Base-by-base conservation (phyloP, 2,113 vertebrate species). In the Scomber colias region DNA sequence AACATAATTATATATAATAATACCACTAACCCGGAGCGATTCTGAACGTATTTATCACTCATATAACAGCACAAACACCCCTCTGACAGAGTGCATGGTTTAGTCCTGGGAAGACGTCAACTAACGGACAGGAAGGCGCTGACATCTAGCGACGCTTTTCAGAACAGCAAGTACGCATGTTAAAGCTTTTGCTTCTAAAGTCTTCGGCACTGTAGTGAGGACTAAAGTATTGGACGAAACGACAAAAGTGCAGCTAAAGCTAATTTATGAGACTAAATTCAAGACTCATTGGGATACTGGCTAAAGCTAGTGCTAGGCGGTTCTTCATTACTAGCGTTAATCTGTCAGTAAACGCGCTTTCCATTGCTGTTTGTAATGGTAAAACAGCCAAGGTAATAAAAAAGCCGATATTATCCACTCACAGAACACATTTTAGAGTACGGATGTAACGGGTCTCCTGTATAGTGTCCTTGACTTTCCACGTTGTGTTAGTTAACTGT, bases 71-170 rank as follows among this genome's bases (percentile, higher is more conserved):
- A 24, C 1, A 17, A 11, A 0, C 60, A 35, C 80, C 78, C 76
- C 88, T 67, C 61, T 35, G 16, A n/a, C 4, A 17, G 16, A 60
- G 3, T 4, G 16, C 11, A 80, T 92, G 88, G 92, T 92, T 82
- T 30, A 53, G 72, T 63, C 90, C 63, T 2, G 40, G 1, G 6
- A 49, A 13, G 15, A 49, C 31, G 1, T 17, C 3, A 17, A 0
- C 9, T 11, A 57, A 69, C 57, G 0, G 21, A 12, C n/a, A 14
- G 46, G 53, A 21, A 40, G 0, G 8, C 69, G 75, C 78, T 88
- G 90, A 56, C 91, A 88, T 84, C 92, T 92, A 88, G 85, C 48
- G 92, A 85, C n/a, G 15, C 0, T 24, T 14, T 65, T 49, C 0
- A 14, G 19, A 55, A 67, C 1, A 0, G 17, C 57, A 72, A 13